Base-by-base conservation (phyloP, 2,113 vertebrate species). In the Antigone vipio region DNA sequence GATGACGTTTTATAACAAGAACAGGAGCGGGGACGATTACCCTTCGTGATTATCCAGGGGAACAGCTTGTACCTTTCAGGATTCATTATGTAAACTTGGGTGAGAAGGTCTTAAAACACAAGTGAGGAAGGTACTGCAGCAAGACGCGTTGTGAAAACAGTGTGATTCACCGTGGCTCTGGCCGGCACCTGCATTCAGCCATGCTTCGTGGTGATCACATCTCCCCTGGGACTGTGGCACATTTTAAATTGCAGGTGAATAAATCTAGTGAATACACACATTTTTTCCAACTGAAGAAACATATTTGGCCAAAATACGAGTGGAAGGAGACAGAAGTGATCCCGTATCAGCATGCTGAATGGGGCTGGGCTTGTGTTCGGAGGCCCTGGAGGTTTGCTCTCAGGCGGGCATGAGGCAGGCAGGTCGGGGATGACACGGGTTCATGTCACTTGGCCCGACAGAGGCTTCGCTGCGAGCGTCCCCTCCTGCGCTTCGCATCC, bases 71-170 rank as follows among this genome's bases (percentile, higher is more conserved):
- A 92, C 93, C 17, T 5, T 77, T 69, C 79, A 59, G 88, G 88
- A 35, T 74, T 78, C 66, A 0, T 96, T 92, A 53, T 85, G 92
- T 93, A 93, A 97, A 95, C 96, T 68, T 76, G 91, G 62, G 77
- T 69, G 91, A 97, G 95, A 92, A 95, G 83, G 73, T 95, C 89
- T 97, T 95, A 94, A 93, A 95, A 58, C 34, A 8, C 40, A 26
- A 59, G 60, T 1, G 18, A 76, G 85, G 82, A 89, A 32, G 49
- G 42, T 29, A 4, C 69, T 3, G 30, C 50, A 5, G 90, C 29
- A 12, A 82, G 80, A 72, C 47, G 67, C 32, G 5, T 71, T 56
- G 77, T 86, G 88, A 86, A 71, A 94, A 64, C 95, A 90, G 22
- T 1, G 63, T 96, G 95, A 95, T 84, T 97, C 95, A 95, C 81